Conservation (phyloP, 2,888 invertebrate genomes). For the Stenchaetothrips biformis region DNA sequence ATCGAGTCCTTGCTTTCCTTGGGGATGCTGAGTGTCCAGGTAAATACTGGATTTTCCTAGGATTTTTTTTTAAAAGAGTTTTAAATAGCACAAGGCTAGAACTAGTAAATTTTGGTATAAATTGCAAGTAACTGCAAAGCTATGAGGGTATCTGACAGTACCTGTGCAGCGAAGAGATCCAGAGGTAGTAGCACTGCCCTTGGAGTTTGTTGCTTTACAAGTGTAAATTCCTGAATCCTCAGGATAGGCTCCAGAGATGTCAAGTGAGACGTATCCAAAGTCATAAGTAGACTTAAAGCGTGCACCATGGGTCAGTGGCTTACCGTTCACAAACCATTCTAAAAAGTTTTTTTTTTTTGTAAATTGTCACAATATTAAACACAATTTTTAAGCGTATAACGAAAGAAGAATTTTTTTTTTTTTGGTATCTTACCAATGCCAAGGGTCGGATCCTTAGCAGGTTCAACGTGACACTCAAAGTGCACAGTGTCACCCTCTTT, state of each 20-base stretch:
- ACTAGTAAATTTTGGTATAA: slow-evolving; percentile 7
- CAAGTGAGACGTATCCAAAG: slow-evolving; percentile 92
- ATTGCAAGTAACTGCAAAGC: background rate
- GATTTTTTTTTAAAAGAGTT: slow-evolving; percentile 30
- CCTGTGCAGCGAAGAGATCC: slow-evolving; percentile 81
- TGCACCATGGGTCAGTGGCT: slow-evolving; percentile 79
- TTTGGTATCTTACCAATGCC: slow-evolving; percentile 56
- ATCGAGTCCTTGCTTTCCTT: slow-evolving; percentile 83
- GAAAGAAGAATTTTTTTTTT: background rate
- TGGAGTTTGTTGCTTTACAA: slow-evolving; percentile 82
- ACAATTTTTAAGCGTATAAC: background rate
- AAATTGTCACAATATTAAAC: background rate
- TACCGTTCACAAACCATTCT: slow-evolving; percentile 94
- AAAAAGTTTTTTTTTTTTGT: slow-evolving; percentile 30
- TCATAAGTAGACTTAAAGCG: slow-evolving; percentile 91
- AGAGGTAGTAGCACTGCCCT: slow-evolving; percentile 84
- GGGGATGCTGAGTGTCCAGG: slow-evolving; percentile 90
- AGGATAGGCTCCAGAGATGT: slow-evolving; percentile 78
- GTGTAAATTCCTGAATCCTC: slow-evolving; percentile 91
- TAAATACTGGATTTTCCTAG: slow-evolving; percentile 57
- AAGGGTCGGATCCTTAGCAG: slow-evolving; percentile 84
- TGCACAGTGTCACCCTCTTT: slow-evolving; percentile 82
- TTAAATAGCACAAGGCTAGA: slow-evolving; percentile 26
- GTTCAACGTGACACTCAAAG: slow-evolving; percentile 89
- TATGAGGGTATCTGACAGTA: slow-evolving; percentile 41